Evolutionary conservation across 1,140 invertebrate genomes (phyloP).

Genomic region (Pomphorhynchus laevis): DNA sequence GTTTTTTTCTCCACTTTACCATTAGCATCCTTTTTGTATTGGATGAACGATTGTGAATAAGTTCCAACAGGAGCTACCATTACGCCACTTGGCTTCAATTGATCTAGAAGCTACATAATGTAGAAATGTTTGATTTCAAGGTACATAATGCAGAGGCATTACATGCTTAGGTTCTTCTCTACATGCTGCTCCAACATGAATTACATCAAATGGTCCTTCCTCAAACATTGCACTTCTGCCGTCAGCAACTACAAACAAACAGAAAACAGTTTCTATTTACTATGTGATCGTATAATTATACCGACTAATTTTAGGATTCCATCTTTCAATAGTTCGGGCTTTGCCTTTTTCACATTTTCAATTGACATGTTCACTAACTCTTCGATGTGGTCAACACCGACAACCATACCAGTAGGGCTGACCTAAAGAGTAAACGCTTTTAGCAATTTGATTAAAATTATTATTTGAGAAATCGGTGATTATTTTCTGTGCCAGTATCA

Average conservation of each 20-base stretch:
- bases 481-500: too few species aligned
- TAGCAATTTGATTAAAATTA: constrained; percentile 3
- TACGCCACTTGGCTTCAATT: constrained; percentile 41
- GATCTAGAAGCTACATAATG: constrained; percentile 27
- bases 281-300: neutral
- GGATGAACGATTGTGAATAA: constrained; percentile 25
- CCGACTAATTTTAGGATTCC: constrained; percentile 2
- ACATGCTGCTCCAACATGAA: constrained; percentile 65
- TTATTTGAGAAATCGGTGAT: too few species aligned
- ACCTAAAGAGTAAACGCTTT: constrained; percentile 18
- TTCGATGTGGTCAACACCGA: constrained; percentile 67
- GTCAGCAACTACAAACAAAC: constrained; percentile 31
- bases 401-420: constrained; percentile 32
- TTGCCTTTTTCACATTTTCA: constrained; percentile 36
- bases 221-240: constrained; percentile 35
- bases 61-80: constrained; percentile 54
- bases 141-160: neutral
- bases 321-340: constrained; percentile 20
- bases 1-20: constrained; percentile 36
- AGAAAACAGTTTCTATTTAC: neutral
- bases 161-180: constrained; percentile 31
- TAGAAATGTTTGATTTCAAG: neutral
- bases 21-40: constrained; percentile 42
- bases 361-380: constrained; percentile 37
- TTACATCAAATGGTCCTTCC: constrained; percentile 47